Conservation (phyloP, 2,888 invertebrate genomes). For the Serrognathus titanus region DNA sequence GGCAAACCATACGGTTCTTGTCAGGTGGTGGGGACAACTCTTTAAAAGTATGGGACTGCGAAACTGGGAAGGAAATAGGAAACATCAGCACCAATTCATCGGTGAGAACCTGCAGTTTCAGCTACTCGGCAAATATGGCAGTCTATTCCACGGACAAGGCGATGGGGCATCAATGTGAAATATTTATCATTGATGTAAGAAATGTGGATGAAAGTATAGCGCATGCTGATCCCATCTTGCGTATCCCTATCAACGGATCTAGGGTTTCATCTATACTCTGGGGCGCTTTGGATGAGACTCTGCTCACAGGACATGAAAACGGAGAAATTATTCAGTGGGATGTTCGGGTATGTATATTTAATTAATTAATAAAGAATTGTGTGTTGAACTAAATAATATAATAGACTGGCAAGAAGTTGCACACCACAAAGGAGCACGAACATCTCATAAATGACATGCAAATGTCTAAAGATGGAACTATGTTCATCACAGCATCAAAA, state of each 20-base stretch:
- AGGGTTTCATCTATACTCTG: conserved; percentile 92
- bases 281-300: conserved; percentile 88
- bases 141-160: conserved; percentile 92
- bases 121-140: conserved; percentile 88
- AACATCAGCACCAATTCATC: conserved; percentile 78
- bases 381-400: conserved; percentile 31
- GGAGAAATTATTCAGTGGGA: conserved; percentile 94
- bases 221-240: conserved; percentile 69
- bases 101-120: conserved; percentile 88
- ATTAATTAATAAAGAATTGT: conserved; percentile 7
- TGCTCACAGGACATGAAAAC: conserved; percentile 92
- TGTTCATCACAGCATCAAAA: conserved; percentile 97
- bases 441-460: conserved; percentile 95
- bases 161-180: conserved; percentile 86
- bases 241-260: conserved; percentile 73
- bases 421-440: conserved; percentile 77
- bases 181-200: conserved; percentile 81
- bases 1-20: conserved; percentile 86
- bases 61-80: conserved; percentile 74
- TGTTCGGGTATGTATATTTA: conserved; percentile 60
- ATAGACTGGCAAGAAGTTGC: conserved; percentile 78
- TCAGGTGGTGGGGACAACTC: conserved; percentile 86
- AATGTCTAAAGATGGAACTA: conserved; percentile 84
- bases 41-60: conserved; percentile 90
- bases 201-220: conserved; percentile 69